Percentiles rank a stretch among this genome's conserved stretches.
Conservation (phyloP, 2,888 invertebrate genomes). For the Hirtodrosophila cameraria region DNA sequence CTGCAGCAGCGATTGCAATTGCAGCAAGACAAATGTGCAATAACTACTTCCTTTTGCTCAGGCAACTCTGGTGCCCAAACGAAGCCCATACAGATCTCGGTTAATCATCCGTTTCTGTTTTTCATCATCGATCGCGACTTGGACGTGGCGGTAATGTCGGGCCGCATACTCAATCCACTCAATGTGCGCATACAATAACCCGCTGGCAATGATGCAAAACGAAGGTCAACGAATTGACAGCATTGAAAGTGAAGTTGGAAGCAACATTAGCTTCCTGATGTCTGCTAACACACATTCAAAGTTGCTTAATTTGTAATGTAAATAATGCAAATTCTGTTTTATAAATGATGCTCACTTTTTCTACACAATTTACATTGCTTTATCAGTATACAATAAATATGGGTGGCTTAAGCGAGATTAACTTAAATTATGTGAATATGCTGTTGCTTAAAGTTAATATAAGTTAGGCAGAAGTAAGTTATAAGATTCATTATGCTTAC, state of each 20-base stretch:
- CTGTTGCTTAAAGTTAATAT: no score
- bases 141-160: conserved; percentile 91
- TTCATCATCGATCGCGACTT: conserved; percentile 93
- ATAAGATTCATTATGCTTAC: no score
- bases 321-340: conserved; percentile 42
- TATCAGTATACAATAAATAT: neutral
- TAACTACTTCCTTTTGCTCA: conserved; percentile 70
- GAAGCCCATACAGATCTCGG: conserved; percentile 89
- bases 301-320: conserved; percentile 45
- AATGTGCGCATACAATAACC: conserved; percentile 91
- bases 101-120: conserved; percentile 93
- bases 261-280: conserved; percentile 50
- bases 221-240: conserved; percentile 57
- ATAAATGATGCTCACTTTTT: conserved; percentile 55
- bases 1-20: conserved; percentile 11
- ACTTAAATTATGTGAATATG: no score
- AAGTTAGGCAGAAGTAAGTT: no score
- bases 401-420: no score
- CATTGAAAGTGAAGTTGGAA: conserved; percentile 64
- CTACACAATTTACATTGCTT: conserved; percentile 4
- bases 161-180: conserved; percentile 92
- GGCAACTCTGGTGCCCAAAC: conserved; percentile 82
- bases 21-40: conserved; percentile 46
- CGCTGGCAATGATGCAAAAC: conserved; percentile 42
- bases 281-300: conserved; percentile 17